Evolutionary conservation across 2,797 vertebrate genomes (phyloP).

Genomic region (Sebastolobus alascanus): DNA sequence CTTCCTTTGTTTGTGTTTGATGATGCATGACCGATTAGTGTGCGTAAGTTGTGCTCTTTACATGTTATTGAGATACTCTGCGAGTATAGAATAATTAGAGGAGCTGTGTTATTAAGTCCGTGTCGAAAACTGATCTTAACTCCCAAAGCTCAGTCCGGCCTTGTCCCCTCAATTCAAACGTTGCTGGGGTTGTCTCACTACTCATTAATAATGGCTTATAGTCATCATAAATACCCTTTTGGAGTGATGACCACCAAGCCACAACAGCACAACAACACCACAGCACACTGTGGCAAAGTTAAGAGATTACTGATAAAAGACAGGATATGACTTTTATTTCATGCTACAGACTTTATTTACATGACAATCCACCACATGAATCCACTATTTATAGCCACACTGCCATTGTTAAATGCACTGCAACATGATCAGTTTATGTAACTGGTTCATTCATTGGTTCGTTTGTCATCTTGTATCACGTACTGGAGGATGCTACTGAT

Average conservation of each 20-base stretch:
- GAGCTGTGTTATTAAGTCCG: neutral
- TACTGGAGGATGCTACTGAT: slow-evolving; percentile 2
- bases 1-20: neutral
- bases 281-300: neutral
- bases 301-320: neutral
- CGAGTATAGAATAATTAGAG: neutral
- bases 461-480: neutral
- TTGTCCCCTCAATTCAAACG: neutral
- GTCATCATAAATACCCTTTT: neutral
- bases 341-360: neutral
- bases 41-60: neutral
- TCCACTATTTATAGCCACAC: neutral
- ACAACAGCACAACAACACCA: neutral
- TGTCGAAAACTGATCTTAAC: neutral
- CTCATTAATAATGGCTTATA: neutral
- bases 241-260: neutral
- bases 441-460: neutral
- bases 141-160: neutral
- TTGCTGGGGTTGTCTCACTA: neutral
- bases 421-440: neutral
- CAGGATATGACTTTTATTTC: neutral
- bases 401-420: slow-evolving; percentile 17
- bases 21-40: neutral
- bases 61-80: neutral
- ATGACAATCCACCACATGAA: slow-evolving; percentile 5